phyloP scores from a whole-genome alignment of 2,113 vertebrate species.

The Silurus meridionalis region DNA sequence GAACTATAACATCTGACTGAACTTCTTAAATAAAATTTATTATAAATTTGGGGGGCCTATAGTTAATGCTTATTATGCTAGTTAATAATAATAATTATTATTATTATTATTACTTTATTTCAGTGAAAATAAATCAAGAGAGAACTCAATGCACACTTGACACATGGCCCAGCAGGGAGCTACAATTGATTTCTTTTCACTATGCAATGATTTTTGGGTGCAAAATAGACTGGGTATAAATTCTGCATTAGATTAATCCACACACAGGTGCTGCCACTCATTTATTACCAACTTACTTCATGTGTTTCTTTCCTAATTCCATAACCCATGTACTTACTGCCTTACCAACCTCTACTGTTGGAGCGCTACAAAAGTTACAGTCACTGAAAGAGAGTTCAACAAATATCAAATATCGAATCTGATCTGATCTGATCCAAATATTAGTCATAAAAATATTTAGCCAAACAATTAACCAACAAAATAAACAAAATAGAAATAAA shows the following conservation, averaged over 20 bases:
- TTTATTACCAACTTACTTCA: background rate
- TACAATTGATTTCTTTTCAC: background rate
- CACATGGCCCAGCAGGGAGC: background rate
- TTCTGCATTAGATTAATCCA: background rate
- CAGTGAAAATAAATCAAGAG: background rate
- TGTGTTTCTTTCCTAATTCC: background rate
- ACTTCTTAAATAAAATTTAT: too few species aligned
- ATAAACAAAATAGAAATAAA: background rate
- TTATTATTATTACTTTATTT: too few species aligned
- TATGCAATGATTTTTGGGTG: background rate
- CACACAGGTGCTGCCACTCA: background rate
- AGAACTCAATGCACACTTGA: conserved; percentile 3
- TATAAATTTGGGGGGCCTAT: too few species aligned
- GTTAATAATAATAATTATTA: too few species aligned
- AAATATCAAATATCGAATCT: background rate
- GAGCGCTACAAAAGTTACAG: background rate
- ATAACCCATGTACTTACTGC: background rate
- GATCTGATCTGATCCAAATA: background rate
- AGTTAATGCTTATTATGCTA: too few species aligned
- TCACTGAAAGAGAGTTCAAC: background rate
- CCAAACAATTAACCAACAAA: background rate
- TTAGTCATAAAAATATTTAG: background rate
- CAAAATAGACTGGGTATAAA: background rate
- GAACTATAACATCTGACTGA: too few species aligned
- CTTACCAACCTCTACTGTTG: background rate